These are phyloP conservation scores for Atlantisia rogersi DNA, from an alignment of 2,113 vertebrate species.

Conservation along the genomic window DNA sequence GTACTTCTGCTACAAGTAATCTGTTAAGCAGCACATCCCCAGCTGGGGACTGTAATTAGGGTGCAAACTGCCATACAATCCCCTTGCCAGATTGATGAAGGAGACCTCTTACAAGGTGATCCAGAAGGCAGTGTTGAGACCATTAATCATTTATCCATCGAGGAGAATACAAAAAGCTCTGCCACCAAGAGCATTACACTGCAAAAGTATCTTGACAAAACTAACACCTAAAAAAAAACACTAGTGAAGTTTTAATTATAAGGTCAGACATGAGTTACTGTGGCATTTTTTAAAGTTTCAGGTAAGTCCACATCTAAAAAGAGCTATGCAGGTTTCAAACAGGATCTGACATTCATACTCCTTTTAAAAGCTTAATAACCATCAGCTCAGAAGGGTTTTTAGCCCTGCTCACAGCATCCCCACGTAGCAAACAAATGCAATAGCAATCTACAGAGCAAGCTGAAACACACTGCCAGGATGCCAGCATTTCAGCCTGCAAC, in stretches of 20 bases:
- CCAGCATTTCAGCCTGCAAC: neutral
- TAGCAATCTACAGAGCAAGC: neutral
- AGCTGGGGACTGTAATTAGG: constrained; percentile 68
- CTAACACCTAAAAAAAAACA: neutral
- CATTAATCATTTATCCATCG: constrained; percentile 49
- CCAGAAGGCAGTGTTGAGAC: constrained; percentile 50
- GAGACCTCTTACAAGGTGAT: constrained; percentile 65
- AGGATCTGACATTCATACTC: neutral
- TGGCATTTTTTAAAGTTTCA: neutral
- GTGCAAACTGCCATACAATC: constrained; percentile 58
- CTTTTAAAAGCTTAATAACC: neutral
- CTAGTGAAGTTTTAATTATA: constrained; percentile 9
- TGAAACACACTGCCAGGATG: constrained; percentile 19
- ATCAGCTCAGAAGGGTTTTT: constrained; percentile 20
- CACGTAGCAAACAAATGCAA: constrained; percentile 28
- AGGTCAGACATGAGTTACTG: neutral
- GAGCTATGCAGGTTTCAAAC: neutral
- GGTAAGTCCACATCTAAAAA: neutral
- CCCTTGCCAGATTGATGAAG: constrained; percentile 64
- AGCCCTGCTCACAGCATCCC: constrained; percentile 24
- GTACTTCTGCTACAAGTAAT: constrained; percentile 47
- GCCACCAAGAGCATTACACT: neutral
- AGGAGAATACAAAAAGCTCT: constrained; percentile 50
- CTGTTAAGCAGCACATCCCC: constrained; percentile 59
- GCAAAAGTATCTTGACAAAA: constrained; percentile 11